Evolutionary conservation across 2,797 vertebrate species (phyloP).

Genomic region (Arremon brunneinucha): DNA sequence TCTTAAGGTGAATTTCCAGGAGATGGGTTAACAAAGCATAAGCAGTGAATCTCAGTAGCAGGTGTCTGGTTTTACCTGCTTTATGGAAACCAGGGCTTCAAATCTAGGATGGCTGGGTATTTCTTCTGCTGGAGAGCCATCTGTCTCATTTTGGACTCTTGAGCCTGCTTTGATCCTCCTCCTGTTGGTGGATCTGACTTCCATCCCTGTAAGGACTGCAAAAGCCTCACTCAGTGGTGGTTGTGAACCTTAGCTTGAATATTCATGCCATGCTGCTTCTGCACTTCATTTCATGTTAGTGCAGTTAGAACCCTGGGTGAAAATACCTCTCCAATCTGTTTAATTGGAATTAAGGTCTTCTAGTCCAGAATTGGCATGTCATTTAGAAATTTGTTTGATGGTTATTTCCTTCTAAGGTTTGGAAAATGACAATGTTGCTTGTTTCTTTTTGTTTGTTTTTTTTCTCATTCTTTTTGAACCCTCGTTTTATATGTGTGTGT

Average conservation of each 20-base stretch:
- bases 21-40: not conserved
- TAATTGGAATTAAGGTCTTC: not conserved
- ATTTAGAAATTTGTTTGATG: not conserved
- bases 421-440: slow-evolving; percentile 65
- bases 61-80: not conserved
- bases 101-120: not conserved
- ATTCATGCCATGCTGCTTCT: not conserved
- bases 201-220: not conserved
- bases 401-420: not conserved
- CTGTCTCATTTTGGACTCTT: not conserved
- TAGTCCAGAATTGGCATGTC: not conserved
- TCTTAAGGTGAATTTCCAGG: not conserved
- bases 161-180: not conserved
- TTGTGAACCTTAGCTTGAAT: not conserved
- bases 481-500: slow-evolving; percentile 73
- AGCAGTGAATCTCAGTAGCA: not conserved
- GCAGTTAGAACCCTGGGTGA: not conserved
- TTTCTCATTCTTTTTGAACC: slow-evolving; percentile 75
- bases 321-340: not conserved
- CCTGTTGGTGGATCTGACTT: not conserved
- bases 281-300: not conserved
- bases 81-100: not conserved
- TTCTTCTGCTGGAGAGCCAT: not conserved
- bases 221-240: not conserved
- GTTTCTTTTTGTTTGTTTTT: slow-evolving; percentile 57